Percentiles rank a stretch among this genome's conserved stretches.
Evolutionary conservation across 2,888 invertebrate species (phyloP).

Genomic region (Leptothorax acervorum): DNA sequence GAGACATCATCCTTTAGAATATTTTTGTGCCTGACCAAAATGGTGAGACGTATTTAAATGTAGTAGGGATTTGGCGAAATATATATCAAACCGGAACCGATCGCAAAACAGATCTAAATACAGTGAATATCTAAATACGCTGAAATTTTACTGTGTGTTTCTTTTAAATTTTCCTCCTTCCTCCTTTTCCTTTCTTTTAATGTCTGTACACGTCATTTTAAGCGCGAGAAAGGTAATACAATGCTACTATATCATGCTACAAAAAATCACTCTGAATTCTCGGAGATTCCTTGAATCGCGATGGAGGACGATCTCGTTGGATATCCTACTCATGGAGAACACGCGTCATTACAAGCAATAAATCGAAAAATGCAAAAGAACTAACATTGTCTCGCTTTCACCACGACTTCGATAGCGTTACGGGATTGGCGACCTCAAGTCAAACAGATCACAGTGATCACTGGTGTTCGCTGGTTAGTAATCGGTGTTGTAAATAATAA

Average conservation of each 20-base stretch:
- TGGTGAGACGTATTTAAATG: not conserved
- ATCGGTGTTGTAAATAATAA: not conserved
- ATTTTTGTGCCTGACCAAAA: not conserved
- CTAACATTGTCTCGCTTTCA: not conserved
- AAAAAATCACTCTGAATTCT: not conserved
- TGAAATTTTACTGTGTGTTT: not conserved
- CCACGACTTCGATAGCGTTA: not conserved
- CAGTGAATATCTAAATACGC: not conserved
- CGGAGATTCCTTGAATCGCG: not conserved
- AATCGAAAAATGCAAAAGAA: not conserved
- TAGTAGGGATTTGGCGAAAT: not conserved
- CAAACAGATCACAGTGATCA: not conserved
- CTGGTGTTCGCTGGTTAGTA: slow-evolving; percentile 17
- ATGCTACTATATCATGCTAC: not conserved
- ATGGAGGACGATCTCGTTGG: slow-evolving; percentile 3
- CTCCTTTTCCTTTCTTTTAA: not conserved
- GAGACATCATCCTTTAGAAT: not conserved
- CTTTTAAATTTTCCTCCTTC: not conserved
- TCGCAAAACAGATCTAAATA: not conserved
- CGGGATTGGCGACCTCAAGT: not conserved
- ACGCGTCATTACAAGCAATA: not conserved
- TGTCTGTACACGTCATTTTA: not conserved
- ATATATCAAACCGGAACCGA: not conserved
- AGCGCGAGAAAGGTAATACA: not conserved
- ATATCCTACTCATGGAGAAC: not conserved